phyloP scores from a whole-genome alignment of 2,797 vertebrate genomes.

The Argyrosomus regius region DNA sequence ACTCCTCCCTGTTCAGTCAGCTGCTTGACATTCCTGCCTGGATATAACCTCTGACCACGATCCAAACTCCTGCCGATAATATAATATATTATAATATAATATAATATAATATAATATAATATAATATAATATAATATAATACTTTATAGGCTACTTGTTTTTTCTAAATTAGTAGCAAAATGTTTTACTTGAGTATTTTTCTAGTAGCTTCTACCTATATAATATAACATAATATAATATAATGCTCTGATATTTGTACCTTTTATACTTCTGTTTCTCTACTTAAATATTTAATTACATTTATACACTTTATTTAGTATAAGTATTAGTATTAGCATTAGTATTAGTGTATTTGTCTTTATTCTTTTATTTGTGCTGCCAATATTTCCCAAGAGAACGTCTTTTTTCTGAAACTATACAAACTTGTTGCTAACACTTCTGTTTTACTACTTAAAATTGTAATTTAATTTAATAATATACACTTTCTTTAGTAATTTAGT shows the following conservation, averaged over 20 bases:
- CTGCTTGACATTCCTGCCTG: conserved; percentile 19
- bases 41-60: neutral
- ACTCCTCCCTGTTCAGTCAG: conserved; percentile 52
- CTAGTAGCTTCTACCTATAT: neutral
- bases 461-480: neutral
- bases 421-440: neutral
- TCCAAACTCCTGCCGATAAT: neutral
- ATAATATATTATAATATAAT: conserved; percentile 2
- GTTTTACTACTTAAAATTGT: neutral
- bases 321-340: too few species aligned
- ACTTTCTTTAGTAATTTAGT: too few species aligned
- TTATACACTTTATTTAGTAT: too few species aligned
- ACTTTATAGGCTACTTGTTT: too few species aligned
- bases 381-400: too few species aligned
- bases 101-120: neutral
- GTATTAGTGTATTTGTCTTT: too few species aligned
- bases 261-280: neutral
- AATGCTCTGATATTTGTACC: neutral
- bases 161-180: too few species aligned
- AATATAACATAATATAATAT: neutral
- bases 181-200: too few species aligned
- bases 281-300: neutral
- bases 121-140: neutral
- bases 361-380: too few species aligned
- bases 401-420: too few species aligned